Percentiles rank a stretch among this genome's conserved stretches.
phyloP scores from a whole-genome alignment of 2,797 vertebrate species.

The Aquila chrysaetos region DNA sequence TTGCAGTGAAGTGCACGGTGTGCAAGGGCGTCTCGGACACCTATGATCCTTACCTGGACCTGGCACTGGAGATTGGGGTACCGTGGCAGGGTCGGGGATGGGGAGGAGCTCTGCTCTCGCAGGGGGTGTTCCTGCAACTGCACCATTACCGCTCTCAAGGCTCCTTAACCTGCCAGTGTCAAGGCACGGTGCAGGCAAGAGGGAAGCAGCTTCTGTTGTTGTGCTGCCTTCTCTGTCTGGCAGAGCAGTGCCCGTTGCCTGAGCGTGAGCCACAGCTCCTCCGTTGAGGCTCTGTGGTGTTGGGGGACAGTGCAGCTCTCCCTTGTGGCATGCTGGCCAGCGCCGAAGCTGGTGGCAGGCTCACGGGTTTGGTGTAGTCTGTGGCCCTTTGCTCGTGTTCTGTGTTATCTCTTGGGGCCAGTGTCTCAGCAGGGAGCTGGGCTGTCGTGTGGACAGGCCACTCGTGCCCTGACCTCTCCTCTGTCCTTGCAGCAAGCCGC shows the following conservation, averaged over 20 bases:
- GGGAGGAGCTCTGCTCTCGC: background rate
- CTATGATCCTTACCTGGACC: conserved; percentile 92
- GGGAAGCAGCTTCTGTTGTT: background rate
- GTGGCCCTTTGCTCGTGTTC: background rate
- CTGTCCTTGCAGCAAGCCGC: conserved; percentile 81
- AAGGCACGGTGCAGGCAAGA: background rate
- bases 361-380: accelerated
- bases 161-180: background rate
- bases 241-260: background rate
- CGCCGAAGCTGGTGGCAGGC: background rate
- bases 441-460: background rate
- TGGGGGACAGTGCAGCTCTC: background rate
- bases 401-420: background rate
- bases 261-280: accelerated
- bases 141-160: background rate
- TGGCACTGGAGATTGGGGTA: conserved; percentile 94
- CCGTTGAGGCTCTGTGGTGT: accelerated
- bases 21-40: conserved; percentile 95
- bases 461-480: background rate
- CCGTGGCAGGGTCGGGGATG: background rate
- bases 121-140: background rate
- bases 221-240: background rate
- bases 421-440: accelerated
- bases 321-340: accelerated
- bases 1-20: conserved; percentile 89